Conservation (phyloP, 2,888 invertebrate species). For the Macaria liturata region DNA sequence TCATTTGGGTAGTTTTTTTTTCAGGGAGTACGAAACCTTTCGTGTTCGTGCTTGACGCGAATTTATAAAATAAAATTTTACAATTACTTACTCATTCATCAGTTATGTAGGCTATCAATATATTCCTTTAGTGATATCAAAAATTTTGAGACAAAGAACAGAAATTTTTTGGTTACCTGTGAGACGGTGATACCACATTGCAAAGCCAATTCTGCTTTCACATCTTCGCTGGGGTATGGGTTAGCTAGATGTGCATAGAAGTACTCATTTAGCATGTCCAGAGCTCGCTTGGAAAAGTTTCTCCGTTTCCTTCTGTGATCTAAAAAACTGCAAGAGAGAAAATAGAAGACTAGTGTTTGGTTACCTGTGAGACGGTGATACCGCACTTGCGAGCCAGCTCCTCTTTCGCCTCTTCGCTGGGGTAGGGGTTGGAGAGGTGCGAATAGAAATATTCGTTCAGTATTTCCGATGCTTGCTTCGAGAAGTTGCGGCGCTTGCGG, state of each 20-base stretch:
- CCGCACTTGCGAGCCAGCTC: conserved; percentile 99
- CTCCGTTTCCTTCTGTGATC: conserved; percentile 91
- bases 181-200: conserved; percentile 98
- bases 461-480: conserved; percentile 99
- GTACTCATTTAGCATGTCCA: conserved; percentile 98
- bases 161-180: conserved; percentile 82
- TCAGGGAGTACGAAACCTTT: too few relatives aligned
- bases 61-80: too few relatives aligned
- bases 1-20: too few relatives aligned
- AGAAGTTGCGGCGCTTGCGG: conserved; percentile 98
- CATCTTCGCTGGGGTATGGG: conserved; percentile 99
- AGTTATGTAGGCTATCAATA: too few relatives aligned
- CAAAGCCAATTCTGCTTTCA: conserved; percentile 97
- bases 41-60: too few relatives aligned
- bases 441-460: conserved; percentile 99
- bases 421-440: conserved; percentile 99
- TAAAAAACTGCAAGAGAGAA: conserved; percentile 72
- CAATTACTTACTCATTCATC: too few relatives aligned
- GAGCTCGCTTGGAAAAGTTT: conserved; percentile 98
- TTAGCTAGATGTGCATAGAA: conserved; percentile 99
- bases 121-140: too few relatives aligned
- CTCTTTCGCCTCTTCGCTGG: conserved; percentile 99
- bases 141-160: too few relatives aligned
- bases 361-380: conserved; percentile 94
- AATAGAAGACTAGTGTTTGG: conserved; percentile 13